These are phyloP conservation scores for Rhipidura dahli DNA, from an alignment of 2,113 vertebrate genomes.

Conservation along the genomic window DNA sequence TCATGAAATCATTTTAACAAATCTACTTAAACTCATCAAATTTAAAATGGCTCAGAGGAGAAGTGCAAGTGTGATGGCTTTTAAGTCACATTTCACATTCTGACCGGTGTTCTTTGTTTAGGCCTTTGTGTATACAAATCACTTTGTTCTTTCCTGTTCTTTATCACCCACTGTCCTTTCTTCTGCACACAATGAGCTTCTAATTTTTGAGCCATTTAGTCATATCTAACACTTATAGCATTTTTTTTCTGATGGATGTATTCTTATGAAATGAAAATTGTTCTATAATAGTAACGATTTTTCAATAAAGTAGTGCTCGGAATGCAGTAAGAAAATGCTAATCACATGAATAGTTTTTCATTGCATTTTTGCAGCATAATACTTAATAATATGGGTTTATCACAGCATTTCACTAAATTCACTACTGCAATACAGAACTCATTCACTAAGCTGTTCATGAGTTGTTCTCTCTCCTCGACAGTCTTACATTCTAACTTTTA, in stretches of 20 bases:
- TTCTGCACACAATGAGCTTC: background rate
- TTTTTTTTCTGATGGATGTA: slow-evolving; percentile 5
- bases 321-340: slow-evolving; percentile 4
- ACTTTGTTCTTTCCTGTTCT: slow-evolving; percentile 5
- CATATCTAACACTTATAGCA: background rate
- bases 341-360: background rate
- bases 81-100: background rate
- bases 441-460: background rate
- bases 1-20: background rate
- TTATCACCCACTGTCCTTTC: background rate
- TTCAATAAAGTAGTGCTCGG: background rate
- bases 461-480: background rate
- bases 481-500: background rate
- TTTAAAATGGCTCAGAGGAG: background rate
- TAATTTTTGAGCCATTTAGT: slow-evolving; percentile 4
- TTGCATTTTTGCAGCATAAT: background rate
- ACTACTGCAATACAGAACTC: background rate
- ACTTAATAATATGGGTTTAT: slow-evolving; percentile 18
- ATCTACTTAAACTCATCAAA: background rate
- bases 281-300: background rate
- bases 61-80: background rate
- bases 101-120: background rate
- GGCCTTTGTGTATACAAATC: background rate
- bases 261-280: slow-evolving; percentile 1
- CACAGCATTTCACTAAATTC: slow-evolving; percentile 11